Conservation (phyloP, 2,888 invertebrate genomes). For the Limnephilus rhombicus region DNA sequence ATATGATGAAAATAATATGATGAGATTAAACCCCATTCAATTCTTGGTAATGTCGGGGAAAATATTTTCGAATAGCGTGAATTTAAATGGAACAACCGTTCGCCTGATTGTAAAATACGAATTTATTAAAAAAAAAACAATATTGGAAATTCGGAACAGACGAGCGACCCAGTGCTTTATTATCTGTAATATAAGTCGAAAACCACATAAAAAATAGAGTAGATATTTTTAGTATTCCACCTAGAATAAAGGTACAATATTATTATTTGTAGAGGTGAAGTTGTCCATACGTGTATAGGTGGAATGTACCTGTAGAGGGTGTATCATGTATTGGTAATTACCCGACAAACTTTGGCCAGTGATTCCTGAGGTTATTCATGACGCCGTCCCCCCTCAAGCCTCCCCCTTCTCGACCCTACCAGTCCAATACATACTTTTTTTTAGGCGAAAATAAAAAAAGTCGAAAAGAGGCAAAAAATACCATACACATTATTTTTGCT, state of each 20-base stretch:
- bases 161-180: background rate
- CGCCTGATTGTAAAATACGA: background rate
- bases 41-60: background rate
- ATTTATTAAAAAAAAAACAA: background rate
- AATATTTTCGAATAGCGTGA: background rate
- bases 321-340: no score
- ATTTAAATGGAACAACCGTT: background rate
- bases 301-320: background rate
- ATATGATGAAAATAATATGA: background rate
- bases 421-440: no score
- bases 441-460: no score
- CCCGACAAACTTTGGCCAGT: no score
- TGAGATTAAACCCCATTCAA: background rate
- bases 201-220: background rate
- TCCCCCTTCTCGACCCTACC: no score
- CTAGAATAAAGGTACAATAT: no score
- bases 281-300: background rate
- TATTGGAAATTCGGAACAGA: conserved; percentile 5
- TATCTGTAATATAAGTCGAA: background rate
- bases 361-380: no score
- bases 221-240: no score
- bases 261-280: no score
- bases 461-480: no score
- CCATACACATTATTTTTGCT: no score
- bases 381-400: no score